phyloP scores from a whole-genome alignment of 2,797 vertebrate species.

The Darevskia nairensis region DNA sequence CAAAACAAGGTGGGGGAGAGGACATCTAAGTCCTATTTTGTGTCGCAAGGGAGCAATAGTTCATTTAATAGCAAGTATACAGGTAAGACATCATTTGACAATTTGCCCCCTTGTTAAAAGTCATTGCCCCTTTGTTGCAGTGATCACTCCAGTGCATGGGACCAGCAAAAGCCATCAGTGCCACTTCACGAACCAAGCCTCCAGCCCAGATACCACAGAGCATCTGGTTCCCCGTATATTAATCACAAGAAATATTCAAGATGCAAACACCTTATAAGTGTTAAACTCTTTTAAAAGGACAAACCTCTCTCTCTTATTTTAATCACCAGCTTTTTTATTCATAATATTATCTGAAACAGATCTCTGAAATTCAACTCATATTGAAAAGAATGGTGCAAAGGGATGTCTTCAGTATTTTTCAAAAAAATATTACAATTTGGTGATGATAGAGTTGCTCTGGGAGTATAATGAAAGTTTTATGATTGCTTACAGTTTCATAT shows the following conservation, averaged over 20 bases:
- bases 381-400: constrained; percentile 60
- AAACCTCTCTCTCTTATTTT: neutral
- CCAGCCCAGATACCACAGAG: neutral
- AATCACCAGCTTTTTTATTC: constrained; percentile 36
- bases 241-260: neutral
- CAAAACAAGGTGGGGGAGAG: neutral
- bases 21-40: neutral
- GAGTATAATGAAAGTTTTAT: constrained; percentile 65
- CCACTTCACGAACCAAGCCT: neutral
- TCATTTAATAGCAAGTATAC: constrained; percentile 7
- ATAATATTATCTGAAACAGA: constrained; percentile 64
- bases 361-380: constrained; percentile 62
- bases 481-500: constrained; percentile 67
- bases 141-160: neutral
- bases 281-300: neutral
- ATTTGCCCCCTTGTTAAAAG: neutral
- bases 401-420: constrained; percentile 39
- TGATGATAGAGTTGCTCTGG: constrained; percentile 58
- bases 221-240: neutral
- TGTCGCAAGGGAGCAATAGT: neutral
- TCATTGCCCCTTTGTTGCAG: neutral
- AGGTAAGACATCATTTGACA: neutral
- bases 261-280: neutral
- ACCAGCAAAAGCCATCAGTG: neutral
- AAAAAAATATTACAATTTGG: constrained; percentile 65